phyloP scores from a whole-genome alignment of 2,113 vertebrate genomes.

The Nothocercus julius region DNA sequence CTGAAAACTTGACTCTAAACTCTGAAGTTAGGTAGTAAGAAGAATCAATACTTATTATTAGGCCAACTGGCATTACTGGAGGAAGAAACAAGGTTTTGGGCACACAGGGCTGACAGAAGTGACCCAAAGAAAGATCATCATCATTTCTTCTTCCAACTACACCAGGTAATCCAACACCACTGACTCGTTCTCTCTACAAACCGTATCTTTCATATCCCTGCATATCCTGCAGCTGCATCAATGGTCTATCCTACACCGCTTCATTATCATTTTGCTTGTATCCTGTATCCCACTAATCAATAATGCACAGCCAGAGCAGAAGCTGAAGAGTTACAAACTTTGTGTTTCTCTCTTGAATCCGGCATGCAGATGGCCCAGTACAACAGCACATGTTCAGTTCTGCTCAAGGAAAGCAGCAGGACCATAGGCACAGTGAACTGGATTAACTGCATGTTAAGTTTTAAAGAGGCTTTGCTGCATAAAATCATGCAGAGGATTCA shows the following conservation, averaged over 20 bases:
- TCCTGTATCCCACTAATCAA: conserved; percentile 1
- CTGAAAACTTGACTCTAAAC: neutral
- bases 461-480: conserved; percentile 53
- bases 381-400: neutral
- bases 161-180: conserved; percentile 53
- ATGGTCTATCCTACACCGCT: neutral
- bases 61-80: neutral
- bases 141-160: neutral
- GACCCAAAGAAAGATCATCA: neutral
- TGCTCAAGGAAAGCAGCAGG: conserved; percentile 19
- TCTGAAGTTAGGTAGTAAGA: neutral
- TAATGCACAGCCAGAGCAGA: neutral
- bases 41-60: neutral
- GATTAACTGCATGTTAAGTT: conserved; percentile 57
- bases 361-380: neutral
- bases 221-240: conserved; percentile 13
- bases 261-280: conserved; percentile 36
- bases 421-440: conserved; percentile 5
- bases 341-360: neutral
- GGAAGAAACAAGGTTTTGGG: neutral
- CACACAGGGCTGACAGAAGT: neutral
- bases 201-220: conserved; percentile 55
- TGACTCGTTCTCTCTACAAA: neutral
- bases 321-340: neutral
- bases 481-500: conserved; percentile 18